Evolutionary conservation across 2,888 invertebrate species (phyloP).

Genomic region (Leptinotarsa tumamoca): DNA sequence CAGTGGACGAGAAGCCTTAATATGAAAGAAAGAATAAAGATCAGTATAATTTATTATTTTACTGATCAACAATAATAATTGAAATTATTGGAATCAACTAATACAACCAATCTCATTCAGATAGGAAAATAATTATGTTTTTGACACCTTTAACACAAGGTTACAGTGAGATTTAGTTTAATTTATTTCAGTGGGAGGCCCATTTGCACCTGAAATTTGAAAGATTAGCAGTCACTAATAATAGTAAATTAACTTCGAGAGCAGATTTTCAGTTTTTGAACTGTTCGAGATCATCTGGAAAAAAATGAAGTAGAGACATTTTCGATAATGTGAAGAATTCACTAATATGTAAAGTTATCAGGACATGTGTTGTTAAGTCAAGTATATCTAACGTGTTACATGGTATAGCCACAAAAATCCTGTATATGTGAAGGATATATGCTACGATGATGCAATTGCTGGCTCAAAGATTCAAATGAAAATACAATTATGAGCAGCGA

Average conservation of each 20-base stretch:
- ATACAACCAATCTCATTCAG: too few species aligned
- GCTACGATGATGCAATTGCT: neutral
- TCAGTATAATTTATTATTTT: too few species aligned
- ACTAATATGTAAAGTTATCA: conserved; percentile 7
- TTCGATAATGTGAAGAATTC: neutral
- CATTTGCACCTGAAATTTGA: too few species aligned
- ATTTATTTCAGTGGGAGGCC: too few species aligned
- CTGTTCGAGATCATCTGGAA: conserved; percentile 3
- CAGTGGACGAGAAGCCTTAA: too few species aligned
- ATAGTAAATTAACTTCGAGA: neutral
- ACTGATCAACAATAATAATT: too few species aligned
- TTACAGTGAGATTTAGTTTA: too few species aligned
- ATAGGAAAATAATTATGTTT: too few species aligned
- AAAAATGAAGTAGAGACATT: neutral
- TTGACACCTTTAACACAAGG: too few species aligned
- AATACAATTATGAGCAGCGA: conserved; percentile 8
- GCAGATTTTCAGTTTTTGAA: conserved; percentile 3
- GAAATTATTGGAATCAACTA: too few species aligned
- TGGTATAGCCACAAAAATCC: conserved; percentile 7
- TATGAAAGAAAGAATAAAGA: too few species aligned
- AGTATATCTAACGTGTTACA: conserved; percentile 14
- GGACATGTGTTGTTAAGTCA: conserved; percentile 1
- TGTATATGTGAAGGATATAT: conserved; percentile 7
- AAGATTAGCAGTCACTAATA: neutral
- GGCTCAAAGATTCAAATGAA: conserved; percentile 10